Evolutionary conservation across 2,888 invertebrate species (phyloP).

Genomic region (Drosophila niveifrons): DNA sequence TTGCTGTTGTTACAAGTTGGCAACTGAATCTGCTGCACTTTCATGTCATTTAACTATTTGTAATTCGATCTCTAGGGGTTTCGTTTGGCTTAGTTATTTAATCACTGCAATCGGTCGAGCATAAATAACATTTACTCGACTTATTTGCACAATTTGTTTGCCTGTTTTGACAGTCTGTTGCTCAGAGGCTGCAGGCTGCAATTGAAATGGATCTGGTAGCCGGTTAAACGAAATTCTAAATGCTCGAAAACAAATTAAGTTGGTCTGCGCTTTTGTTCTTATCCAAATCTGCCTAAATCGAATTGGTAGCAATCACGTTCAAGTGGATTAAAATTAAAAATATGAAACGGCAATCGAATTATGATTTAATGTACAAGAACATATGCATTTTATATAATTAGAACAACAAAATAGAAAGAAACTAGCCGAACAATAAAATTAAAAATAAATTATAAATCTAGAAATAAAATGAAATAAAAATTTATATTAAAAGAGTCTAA

Average conservation of each 20-base stretch:
- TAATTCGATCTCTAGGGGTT: constrained; percentile 46
- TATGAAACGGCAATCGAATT: no score
- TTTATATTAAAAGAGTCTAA: no score
- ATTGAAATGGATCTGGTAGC: constrained; percentile 53
- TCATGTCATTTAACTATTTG: constrained; percentile 65
- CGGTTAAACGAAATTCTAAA: constrained; percentile 19
- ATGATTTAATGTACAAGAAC: no score
- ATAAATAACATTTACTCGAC: constrained; percentile 76
- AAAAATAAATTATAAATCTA: no score
- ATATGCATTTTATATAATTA: no score
- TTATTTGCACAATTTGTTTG: constrained; percentile 82
- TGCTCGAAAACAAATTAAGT: not conserved
- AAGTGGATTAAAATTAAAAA: no score
- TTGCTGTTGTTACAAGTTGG: not conserved
- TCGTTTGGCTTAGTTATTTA: constrained; percentile 65
- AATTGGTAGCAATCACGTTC: no score
- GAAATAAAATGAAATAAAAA: no score
- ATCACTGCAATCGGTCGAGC: constrained; percentile 63
- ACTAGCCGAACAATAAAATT: no score
- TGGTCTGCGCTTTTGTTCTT: not conserved
- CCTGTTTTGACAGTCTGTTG: constrained; percentile 72
- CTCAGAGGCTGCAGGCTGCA: constrained; percentile 62
- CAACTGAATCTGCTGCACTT: constrained; percentile 27
- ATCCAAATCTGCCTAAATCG: no score
- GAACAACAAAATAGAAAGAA: no score